Evolutionary conservation across 2,797 vertebrate genomes (phyloP), one percentile per base, ranked within the genome.

Genomic region (Sebastes kiyomatsui): DNA sequence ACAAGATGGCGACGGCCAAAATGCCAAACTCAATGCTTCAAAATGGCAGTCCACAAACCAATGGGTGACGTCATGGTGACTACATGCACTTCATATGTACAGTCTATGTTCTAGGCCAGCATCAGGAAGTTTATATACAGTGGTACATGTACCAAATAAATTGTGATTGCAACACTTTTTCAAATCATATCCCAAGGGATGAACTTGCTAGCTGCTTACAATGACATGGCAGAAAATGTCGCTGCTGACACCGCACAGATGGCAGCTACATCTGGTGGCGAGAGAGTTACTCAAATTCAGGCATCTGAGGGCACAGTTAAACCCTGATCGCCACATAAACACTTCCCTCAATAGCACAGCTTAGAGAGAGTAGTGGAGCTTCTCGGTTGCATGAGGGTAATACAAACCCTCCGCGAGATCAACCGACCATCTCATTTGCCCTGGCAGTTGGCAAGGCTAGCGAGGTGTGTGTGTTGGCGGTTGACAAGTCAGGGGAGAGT

Each of bases 341-440:
- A 94, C 92, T 70, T 92, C 88, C 73, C 74, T 82, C 84, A 88
- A 84, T 88, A 94, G 91, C 25, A 7, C 81, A 66, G 87, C 83
- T 87, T 84, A 86, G 82, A 87, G 81, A 69, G 87, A 80, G 82
- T 60, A 33, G 69, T 13, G 58, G 76, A 88, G 75, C 59, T 68
- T 84, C 89, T 87, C 55, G 9, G 33, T 82, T 86, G 84, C 84
- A 83, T 23, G 77, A 67, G 79, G 85, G 91, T 90, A 93, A 92
- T 56, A 84, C 79, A 84, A 88, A 80, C 76, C 83, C 79, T 84
- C 60, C 38, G 55, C 59, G 14, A 87, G 88, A 91, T 90, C 88
- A 92, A 61, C 83, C 70, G 54, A 86, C 87, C 86, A 88, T 91
- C 84, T 94, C 89, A 92, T 92, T 75, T 80, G 87, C 72, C 75